These are phyloP conservation scores for Rhingia rostrata DNA, from an alignment of 2,888 invertebrate species.

Conservation along the genomic window DNA sequence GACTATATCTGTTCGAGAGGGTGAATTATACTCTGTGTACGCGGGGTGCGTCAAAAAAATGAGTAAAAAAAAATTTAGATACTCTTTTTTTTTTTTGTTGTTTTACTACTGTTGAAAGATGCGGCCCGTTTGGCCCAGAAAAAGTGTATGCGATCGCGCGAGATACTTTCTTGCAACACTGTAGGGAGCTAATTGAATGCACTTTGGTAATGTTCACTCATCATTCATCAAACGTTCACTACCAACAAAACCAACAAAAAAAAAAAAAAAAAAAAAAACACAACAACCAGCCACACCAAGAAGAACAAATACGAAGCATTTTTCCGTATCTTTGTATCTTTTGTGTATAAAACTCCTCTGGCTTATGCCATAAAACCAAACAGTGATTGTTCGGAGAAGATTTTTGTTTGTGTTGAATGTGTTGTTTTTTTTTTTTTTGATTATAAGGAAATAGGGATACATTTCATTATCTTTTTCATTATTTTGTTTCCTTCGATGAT, in stretches of 20 bases:
- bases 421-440: conserved; percentile 16
- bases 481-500: conserved; percentile 11
- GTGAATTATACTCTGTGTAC: background rate
- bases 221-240: conserved; percentile 64
- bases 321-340: conserved; percentile 25
- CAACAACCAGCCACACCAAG: background rate
- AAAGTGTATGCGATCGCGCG: background rate
- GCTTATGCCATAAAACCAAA: conserved; percentile 36
- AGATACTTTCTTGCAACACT: conserved; percentile 49
- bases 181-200: conserved; percentile 61
- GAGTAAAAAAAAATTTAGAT: background rate
- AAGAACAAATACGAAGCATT: conserved; percentile 35
- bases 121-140: conserved; percentile 41
- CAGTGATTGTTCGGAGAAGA: conserved; percentile 25
- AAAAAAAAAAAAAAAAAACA: conserved; percentile 8
- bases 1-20: background rate
- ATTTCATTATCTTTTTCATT: conserved; percentile 35
- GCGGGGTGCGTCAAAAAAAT: background rate
- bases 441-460: conserved; percentile 44
- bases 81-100: conserved; percentile 49
- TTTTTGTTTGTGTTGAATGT: conserved; percentile 13
- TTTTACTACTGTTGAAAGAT: conserved; percentile 55
- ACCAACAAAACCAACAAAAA: conserved; percentile 11
- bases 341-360: conserved; percentile 24
- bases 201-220: conserved; percentile 69